Conservation (phyloP, 2,113 vertebrate genomes). For the Bufo gargarizans region DNA sequence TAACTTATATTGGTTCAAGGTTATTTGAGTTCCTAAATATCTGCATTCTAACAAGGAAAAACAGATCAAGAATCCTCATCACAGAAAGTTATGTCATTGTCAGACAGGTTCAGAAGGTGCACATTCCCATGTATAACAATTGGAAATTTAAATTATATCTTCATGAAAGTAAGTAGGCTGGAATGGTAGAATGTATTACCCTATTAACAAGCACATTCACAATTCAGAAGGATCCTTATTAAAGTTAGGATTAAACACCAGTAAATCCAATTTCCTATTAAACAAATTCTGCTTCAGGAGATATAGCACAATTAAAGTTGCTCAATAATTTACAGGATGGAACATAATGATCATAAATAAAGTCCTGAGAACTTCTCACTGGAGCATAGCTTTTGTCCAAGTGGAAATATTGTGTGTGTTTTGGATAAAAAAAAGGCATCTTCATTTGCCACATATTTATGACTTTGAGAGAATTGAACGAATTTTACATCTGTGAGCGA, state of each 20-base stretch:
- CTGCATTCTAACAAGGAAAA: neutral
- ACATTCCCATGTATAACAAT: neutral
- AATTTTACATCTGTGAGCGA: too few relatives aligned
- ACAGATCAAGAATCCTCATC: neutral
- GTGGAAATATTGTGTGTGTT: neutral
- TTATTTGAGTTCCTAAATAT: neutral
- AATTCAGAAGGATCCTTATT: neutral
- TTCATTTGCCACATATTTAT: neutral
- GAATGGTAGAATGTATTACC: neutral
- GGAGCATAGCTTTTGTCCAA: neutral
- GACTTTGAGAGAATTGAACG: too few relatives aligned
- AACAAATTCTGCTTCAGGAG: neutral
- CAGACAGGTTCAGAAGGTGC: neutral
- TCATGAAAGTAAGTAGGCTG: neutral
- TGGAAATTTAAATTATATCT: neutral
- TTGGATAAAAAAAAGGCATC: neutral
- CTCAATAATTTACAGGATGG: neutral
- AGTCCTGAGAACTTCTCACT: neutral
- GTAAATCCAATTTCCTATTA: neutral
- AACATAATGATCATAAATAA: neutral
- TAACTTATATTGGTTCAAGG: neutral
- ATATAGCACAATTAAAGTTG: neutral
- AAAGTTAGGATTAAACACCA: neutral
- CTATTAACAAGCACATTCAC: constrained; percentile 6
- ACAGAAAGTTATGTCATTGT: neutral